Evolutionary conservation across 37 sponge, comb jelly and placozoan genomes (phyloP).

Genomic region (Agelas oroides): DNA sequence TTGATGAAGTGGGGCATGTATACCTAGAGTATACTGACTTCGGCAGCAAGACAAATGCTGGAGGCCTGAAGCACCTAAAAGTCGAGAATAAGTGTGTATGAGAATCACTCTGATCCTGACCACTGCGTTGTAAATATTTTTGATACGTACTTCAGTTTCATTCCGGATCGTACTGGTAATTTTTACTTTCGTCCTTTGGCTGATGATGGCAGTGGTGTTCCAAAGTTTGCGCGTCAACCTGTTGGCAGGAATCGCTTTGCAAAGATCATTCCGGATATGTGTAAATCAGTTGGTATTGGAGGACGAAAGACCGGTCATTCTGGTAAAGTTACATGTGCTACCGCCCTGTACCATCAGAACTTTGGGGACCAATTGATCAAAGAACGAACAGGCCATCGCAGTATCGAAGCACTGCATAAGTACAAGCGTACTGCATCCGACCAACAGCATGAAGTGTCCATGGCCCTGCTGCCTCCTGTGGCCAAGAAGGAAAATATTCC

Average conservation of each 20-base stretch:
- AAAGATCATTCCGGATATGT: constrained; percentile 30
- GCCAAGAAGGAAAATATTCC: not conserved
- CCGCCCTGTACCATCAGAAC: constrained; percentile 11
- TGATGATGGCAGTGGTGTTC: constrained; percentile 18
- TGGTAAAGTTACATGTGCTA: constrained; percentile 32
- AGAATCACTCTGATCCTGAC: constrained; percentile 25
- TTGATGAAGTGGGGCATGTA: constrained; percentile 22
- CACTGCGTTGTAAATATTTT: constrained; percentile 43
- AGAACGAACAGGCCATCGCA: constrained; percentile 30
- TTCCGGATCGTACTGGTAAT: not conserved
- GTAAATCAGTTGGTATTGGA: constrained; percentile 34
- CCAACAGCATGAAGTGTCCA: constrained; percentile 22
- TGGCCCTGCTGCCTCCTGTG: constrained; percentile 26
- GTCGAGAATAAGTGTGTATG: constrained; percentile 29
- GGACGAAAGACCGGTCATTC: constrained; percentile 37
- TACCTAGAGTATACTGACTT: constrained; percentile 37
- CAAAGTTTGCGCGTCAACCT: constrained; percentile 20
- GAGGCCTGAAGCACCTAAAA: constrained; percentile 49
- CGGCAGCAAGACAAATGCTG: constrained; percentile 41
- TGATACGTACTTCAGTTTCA: not conserved
- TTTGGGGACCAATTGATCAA: constrained; percentile 26
- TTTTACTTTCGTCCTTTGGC: constrained; percentile 42
- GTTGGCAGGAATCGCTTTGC: constrained; percentile 31
- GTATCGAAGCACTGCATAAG: constrained; percentile 31
- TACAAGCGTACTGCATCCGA: constrained; percentile 40